phyloP scores from a whole-genome alignment of 2,113 vertebrate species.

The Engystomops pustulosus region DNA sequence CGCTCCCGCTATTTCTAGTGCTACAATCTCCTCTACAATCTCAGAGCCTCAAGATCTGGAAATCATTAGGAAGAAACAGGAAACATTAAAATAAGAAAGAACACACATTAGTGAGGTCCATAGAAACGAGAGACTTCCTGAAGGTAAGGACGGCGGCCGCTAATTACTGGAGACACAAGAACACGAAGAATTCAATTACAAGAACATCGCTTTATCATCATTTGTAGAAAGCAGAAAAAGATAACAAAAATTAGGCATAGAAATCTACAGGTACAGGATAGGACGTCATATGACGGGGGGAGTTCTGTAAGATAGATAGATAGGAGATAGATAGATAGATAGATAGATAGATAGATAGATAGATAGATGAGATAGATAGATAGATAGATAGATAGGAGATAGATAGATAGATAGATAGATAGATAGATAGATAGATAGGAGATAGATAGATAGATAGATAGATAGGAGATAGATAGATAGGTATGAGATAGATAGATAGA shows the following conservation, averaged over 20 bases:
- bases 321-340: not conserved
- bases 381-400: too few species aligned
- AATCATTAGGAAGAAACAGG: not conserved
- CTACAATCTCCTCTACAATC: not conserved
- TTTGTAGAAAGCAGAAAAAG: not conserved
- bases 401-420: conserved; percentile 4
- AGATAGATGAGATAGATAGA: not conserved
- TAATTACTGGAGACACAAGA: not conserved
- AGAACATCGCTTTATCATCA: not conserved
- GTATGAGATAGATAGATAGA: not conserved
- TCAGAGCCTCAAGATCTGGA: not conserved
- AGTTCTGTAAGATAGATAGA: not conserved
- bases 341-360: not conserved
- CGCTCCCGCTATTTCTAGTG: not conserved
- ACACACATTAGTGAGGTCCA: not conserved
- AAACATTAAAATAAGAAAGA: conserved; percentile 1
- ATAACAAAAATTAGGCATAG: not conserved
- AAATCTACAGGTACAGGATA: not conserved
- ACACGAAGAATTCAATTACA: not conserved
- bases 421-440: not conserved
- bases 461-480: not conserved
- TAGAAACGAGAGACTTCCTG: not conserved
- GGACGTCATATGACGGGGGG: not conserved
- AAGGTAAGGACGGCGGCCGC: conserved; percentile 2
- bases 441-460: not conserved